Evolutionary conservation across 2,113 vertebrate genomes (phyloP).

Genomic region (Arenaria interpres): DNA sequence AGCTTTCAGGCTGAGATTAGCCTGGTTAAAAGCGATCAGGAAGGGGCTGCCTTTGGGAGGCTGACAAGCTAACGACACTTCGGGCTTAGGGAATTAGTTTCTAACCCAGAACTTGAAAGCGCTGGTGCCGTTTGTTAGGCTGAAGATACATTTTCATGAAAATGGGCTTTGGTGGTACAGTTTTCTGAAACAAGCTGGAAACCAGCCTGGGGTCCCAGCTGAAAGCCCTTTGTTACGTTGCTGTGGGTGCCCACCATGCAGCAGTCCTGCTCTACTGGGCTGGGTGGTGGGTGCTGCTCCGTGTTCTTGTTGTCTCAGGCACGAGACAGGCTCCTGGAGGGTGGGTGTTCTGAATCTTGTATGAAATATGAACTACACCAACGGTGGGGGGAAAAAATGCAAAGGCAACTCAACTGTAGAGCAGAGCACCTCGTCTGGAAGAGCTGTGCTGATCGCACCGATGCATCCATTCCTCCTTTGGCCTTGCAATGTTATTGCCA

Average conservation of each 20-base stretch:
- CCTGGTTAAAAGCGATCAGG: conserved; percentile 57
- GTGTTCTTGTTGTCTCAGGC: not conserved
- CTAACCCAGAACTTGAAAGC: conserved; percentile 27
- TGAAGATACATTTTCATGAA: conserved; percentile 47
- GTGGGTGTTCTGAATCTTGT: not conserved
- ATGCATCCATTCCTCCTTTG: fast-evolving
- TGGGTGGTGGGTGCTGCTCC: not conserved
- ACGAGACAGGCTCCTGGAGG: not conserved
- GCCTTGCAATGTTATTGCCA: fast-evolving
- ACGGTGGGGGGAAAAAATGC: not conserved
- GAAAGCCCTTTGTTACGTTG: not conserved
- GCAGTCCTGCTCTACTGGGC: not conserved
- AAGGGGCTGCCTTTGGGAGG: conserved; percentile 56
- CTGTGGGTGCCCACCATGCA: not conserved
- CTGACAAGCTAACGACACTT: conserved; percentile 72
- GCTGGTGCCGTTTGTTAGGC: conserved; percentile 12
- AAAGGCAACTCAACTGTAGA: not conserved
- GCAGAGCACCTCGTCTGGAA: not conserved
- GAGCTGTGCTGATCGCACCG: not conserved
- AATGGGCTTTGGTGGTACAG: not conserved
- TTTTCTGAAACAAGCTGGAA: conserved; percentile 36
- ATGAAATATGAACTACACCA: not conserved
- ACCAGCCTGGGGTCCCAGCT: not conserved
- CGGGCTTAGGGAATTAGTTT: conserved; percentile 54
- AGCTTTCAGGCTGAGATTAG: conserved; percentile 70